These are phyloP conservation scores for Archocentrus centrarchus DNA, from an alignment of 2,113 vertebrate species.

Conservation along the genomic window DNA sequence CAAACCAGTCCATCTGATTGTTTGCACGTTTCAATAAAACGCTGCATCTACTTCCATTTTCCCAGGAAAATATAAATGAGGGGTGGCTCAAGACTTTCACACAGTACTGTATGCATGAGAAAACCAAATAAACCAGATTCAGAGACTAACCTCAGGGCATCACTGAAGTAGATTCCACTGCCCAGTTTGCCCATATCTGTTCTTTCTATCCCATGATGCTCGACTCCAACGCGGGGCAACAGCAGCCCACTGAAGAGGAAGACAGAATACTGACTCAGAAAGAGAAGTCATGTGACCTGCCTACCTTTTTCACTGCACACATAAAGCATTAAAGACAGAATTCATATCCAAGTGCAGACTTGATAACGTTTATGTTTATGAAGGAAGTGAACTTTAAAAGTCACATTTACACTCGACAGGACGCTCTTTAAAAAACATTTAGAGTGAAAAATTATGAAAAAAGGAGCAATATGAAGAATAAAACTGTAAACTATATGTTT, in stretches of 20 bases:
- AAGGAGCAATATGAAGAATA: not conserved
- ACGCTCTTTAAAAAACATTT: not conserved
- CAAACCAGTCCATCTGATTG: no score
- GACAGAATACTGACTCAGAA: not conserved
- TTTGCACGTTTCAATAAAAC: not conserved
- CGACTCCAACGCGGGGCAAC: slow-evolving; percentile 83
- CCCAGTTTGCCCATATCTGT: slow-evolving; percentile 88
- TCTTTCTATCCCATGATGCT: slow-evolving; percentile 85
- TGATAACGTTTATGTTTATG: not conserved
- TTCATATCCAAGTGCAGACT: not conserved
- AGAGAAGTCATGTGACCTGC: not conserved
- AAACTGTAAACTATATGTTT: not conserved
- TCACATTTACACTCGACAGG: no score
- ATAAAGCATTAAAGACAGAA: no score
- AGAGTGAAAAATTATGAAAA: not conserved
- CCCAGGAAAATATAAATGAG: rapidly evolving
- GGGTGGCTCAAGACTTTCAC: not conserved
- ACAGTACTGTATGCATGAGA: not conserved
- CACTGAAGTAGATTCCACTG: slow-evolving; percentile 89
- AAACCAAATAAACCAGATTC: not conserved
- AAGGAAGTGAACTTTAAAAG: not conserved
- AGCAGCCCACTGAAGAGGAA: slow-evolving; percentile 82
- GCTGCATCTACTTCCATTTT: no score
- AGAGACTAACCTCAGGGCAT: slow-evolving; percentile 81
- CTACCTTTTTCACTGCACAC: not conserved